Percentiles rank a stretch among this genome's conserved stretches.
These are phyloP conservation scores for Malurus cyaneus DNA, from an alignment of 2,113 vertebrate species.

Conservation along the genomic window DNA sequence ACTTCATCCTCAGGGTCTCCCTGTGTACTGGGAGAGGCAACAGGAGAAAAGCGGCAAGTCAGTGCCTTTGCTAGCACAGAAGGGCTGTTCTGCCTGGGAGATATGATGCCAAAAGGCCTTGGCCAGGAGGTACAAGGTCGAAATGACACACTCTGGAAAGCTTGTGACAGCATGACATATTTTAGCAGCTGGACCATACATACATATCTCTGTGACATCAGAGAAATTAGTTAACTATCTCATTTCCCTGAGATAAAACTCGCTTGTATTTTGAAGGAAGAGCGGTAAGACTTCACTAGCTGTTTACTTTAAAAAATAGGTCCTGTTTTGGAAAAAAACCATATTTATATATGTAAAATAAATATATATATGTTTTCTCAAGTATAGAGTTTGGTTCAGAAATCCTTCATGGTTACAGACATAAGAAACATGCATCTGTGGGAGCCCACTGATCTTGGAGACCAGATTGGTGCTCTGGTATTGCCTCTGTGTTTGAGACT, in stretches of 20 bases:
- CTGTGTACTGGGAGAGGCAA: accelerated
- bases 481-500: not conserved
- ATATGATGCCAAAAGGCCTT: not conserved
- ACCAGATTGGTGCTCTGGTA: not conserved
- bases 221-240: not conserved
- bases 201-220: not conserved
- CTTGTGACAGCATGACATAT: not conserved
- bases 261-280: not conserved
- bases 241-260: not conserved
- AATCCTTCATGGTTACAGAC: not conserved
- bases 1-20: not conserved
- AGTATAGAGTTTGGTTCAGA: not conserved
- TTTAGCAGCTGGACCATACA: not conserved
- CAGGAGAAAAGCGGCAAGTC: not conserved
- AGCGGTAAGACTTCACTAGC: not conserved
- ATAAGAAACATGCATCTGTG: not conserved
- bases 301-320: not conserved
- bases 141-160: not conserved
- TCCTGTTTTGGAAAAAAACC: not conserved
- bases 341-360: no score
- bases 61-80: not conserved
- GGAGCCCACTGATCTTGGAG: accelerated
- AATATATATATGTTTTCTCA: not conserved
- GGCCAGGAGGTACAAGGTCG: not conserved
- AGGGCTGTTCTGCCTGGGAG: not conserved